Percentiles rank a stretch among this genome's conserved stretches.
phyloP scores from a whole-genome alignment of 2,888 invertebrate genomes.

The Creontiades dilutus region DNA sequence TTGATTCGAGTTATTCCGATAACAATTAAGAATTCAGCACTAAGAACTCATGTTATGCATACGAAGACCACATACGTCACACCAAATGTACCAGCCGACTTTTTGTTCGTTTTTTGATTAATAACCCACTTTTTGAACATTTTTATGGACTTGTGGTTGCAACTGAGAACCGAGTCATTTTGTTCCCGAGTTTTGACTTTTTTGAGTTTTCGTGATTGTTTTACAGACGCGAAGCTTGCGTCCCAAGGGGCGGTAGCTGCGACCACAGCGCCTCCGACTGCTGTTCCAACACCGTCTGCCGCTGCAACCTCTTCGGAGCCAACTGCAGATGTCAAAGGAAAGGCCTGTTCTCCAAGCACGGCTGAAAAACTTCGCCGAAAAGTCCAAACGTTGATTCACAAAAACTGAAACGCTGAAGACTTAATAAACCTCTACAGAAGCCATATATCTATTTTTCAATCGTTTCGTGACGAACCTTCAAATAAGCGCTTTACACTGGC shows the following conservation, averaged over 20 bases:
- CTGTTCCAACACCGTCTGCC: constrained; percentile 91
- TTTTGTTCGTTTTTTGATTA: background rate
- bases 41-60: too few relatives aligned
- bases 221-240: constrained; percentile 80
- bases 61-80: too few relatives aligned
- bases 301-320: constrained; percentile 93
- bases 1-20: too few relatives aligned
- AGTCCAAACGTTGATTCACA: background rate
- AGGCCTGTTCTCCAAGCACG: constrained; percentile 83
- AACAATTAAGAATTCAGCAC: too few relatives aligned
- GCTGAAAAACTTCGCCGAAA: constrained; percentile 48
- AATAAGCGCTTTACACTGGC: constrained; percentile 14
- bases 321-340: constrained; percentile 93
- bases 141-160: background rate
- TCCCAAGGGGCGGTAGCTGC: constrained; percentile 89
- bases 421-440: background rate
- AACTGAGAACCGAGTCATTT: background rate
- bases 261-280: constrained; percentile 91
- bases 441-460: background rate
- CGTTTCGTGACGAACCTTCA: background rate
- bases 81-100: too few relatives aligned
- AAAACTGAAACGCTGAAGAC: constrained; percentile 6
- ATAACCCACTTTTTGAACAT: background rate
- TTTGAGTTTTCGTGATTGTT: constrained; percentile 21
- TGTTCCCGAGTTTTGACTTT: background rate